These are phyloP conservation scores for Epinotia ramella DNA, from an alignment of 2,888 invertebrate genomes.

Conservation along the genomic window DNA sequence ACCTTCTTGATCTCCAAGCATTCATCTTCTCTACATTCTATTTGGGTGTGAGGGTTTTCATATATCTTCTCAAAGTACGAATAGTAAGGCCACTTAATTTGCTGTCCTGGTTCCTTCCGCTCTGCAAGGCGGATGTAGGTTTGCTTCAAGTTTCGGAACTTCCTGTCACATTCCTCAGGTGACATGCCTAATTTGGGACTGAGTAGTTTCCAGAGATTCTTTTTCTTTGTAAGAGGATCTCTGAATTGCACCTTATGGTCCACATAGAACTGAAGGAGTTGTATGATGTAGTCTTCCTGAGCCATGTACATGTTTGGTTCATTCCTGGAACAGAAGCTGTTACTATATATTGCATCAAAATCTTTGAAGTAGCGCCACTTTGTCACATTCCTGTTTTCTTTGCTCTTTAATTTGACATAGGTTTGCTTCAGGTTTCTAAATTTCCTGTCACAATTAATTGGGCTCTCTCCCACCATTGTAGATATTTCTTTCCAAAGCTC, in stretches of 20 bases:
- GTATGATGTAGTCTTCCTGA: slow-evolving; percentile 69
- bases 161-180: slow-evolving; percentile 74
- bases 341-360: slow-evolving; percentile 70
- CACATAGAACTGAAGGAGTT: slow-evolving; percentile 71
- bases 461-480: slow-evolving; percentile 47
- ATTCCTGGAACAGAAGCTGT: slow-evolving; percentile 47
- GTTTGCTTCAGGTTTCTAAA: slow-evolving; percentile 79
- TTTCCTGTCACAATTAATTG: slow-evolving; percentile 74
- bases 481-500: slow-evolving; percentile 59
- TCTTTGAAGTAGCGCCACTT: slow-evolving; percentile 78
- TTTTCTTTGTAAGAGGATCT: slow-evolving; percentile 72
- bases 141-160: slow-evolving; percentile 78
- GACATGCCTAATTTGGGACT: slow-evolving; percentile 66
- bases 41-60: slow-evolving; percentile 52
- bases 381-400: slow-evolving; percentile 61
- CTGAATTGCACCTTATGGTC: slow-evolving; percentile 72
- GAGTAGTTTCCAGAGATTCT: slow-evolving; percentile 69
- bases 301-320: slow-evolving; percentile 53
- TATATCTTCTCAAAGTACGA: slow-evolving; percentile 75
- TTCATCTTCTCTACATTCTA: slow-evolving; percentile 52
- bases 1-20: slow-evolving; percentile 64
- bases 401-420: slow-evolving; percentile 70
- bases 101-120: slow-evolving; percentile 69
- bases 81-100: slow-evolving; percentile 74
- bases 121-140: slow-evolving; percentile 71